Conservation (phyloP, 1,140 invertebrate species). For the Zaprionus capensis region DNA sequence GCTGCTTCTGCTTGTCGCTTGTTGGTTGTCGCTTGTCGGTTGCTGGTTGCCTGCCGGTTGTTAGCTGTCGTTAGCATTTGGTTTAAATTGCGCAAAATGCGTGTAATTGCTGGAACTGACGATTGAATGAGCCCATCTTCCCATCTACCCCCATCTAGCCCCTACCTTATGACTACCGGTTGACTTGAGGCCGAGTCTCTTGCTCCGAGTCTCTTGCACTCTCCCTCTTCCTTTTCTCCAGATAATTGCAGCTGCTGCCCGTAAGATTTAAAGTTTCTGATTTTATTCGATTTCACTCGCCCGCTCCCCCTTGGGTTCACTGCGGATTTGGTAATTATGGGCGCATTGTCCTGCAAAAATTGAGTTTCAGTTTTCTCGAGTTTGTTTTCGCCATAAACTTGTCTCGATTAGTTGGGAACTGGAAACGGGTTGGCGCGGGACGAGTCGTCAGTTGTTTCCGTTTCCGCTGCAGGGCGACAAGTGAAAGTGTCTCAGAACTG, state of each 20-base stretch:
- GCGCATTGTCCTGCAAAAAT: conserved; percentile 79
- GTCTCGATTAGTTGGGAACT: conserved; percentile 33
- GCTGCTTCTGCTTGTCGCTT: conserved; percentile 32
- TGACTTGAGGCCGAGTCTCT: neutral
- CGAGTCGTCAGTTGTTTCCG: conserved; percentile 9
- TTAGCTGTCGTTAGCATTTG: conserved; percentile 83
- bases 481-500: conserved; percentile 37
- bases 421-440: neutral
- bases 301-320: conserved; percentile 3
- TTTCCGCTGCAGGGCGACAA: conserved; percentile 22
- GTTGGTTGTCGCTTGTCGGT: conserved; percentile 60
- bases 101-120: conserved; percentile 83
- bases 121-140: conserved; percentile 78
- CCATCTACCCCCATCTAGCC: neutral
- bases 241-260: conserved; percentile 35
- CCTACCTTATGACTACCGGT: neutral
- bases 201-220: too few species aligned
- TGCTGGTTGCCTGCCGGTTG: conserved; percentile 62
- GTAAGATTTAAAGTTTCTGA: conserved; percentile 77
- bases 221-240: neutral
- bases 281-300: conserved; percentile 62
- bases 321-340: conserved; percentile 66
- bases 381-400: conserved; percentile 73
- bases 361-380: conserved; percentile 69
- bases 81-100: conserved; percentile 84